Evolutionary conservation across 2,113 vertebrate genomes (phyloP).

Genomic region (Pluvianellus socialis): DNA sequence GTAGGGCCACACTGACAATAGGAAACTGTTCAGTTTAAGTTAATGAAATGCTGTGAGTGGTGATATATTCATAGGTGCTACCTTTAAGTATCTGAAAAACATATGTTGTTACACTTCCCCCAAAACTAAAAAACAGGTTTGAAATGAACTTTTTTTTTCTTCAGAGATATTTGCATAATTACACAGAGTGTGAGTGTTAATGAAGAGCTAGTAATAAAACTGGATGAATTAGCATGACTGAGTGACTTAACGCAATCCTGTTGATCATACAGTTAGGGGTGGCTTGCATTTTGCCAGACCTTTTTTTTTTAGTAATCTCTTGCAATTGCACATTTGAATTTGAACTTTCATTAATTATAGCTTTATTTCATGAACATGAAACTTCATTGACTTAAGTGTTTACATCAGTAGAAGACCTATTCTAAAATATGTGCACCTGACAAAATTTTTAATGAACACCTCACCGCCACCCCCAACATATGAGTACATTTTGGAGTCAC

Average conservation of each 20-base stretch:
- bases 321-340: slow-evolving; percentile 64
- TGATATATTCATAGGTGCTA: neutral
- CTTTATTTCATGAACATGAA: slow-evolving; percentile 53
- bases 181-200: slow-evolving; percentile 51
- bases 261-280: slow-evolving; percentile 50
- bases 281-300: slow-evolving; percentile 44
- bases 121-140: slow-evolving; percentile 18
- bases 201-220: slow-evolving; percentile 68
- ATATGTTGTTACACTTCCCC: neutral
- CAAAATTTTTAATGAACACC: slow-evolving; percentile 50
- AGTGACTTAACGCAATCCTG: slow-evolving; percentile 66
- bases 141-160: neutral
- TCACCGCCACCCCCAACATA: neutral
- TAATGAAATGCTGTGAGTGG: neutral
- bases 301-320: slow-evolving; percentile 22
- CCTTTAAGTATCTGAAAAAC: neutral
- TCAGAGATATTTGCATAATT: slow-evolving; percentile 65
- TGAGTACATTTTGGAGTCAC: neutral
- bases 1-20: neutral
- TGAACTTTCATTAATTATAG: slow-evolving; percentile 72
- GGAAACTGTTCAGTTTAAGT: neutral
- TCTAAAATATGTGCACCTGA: slow-evolving; percentile 69
- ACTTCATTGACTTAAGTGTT: slow-evolving; percentile 71
- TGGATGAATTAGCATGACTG: slow-evolving; percentile 70
- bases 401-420: slow-evolving; percentile 64